Evolutionary conservation across 2,113 vertebrate species (phyloP), one percentile per base, ranked within the genome.

Genomic region (Platysteira castanea): DNA sequence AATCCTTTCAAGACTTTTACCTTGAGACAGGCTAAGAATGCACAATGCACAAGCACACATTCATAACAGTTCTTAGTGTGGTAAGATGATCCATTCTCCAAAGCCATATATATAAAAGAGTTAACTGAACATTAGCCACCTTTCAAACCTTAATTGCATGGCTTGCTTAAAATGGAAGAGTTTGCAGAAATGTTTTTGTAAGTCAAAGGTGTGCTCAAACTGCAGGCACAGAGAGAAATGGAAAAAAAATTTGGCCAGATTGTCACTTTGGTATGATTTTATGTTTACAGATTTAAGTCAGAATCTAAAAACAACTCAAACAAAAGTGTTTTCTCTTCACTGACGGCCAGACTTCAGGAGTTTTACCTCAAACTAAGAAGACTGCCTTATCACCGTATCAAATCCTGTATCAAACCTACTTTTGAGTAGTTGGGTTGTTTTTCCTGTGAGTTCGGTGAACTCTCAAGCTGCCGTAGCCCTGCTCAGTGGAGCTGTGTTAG

Each of bases 1-100:
- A 93, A 80, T 83, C 44, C 53, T 85, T 90, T 91, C 70, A 63
- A 85, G 69, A 59, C 70, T 95, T 95, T 84, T 94, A 83, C 81
- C 74, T 83, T 82, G 41, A 95, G 57, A 91, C 74, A 44, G 67
- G 35, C 70, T 94, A 46, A 78, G 88, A 89, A 92, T 71, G 47
- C 41, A 53, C 61, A 71, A 41, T 33, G 23, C 61, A 76, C 44
- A 93, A 87, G 64, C 57, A 85, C 47, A 70, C 26, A 76, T 73
- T 77, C n/a, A 4, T 56, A 91, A 57, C 27, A 35, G 49, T 47
- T 88, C 59, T 42, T 33, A 27, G 64, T 79, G 89, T 11, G 1
- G 57, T 73, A 91, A 91, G 54, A 21, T 28, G 53, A 89, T 76
- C 80, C 35, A 11, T 91, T 78, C 53, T 82, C 63, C 67, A 83